These are phyloP conservation scores for Rhizoglyphus robini DNA, from an alignment of 1,140 invertebrate genomes.

Conservation along the genomic window DNA sequence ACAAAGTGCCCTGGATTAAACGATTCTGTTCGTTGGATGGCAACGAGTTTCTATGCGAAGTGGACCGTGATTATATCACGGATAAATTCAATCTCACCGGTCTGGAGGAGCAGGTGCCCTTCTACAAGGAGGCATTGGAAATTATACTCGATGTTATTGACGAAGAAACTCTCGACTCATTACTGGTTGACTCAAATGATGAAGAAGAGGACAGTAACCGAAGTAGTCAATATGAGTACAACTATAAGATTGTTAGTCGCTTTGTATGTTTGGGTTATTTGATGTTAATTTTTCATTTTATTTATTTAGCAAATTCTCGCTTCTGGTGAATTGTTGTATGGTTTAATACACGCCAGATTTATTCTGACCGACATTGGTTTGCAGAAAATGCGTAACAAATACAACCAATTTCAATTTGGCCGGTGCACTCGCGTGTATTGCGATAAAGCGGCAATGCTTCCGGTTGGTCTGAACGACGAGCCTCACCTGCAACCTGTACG, in stretches of 20 bases:
- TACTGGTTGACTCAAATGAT: constrained; percentile 48
- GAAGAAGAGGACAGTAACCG: constrained; percentile 59
- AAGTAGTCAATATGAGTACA: neutral
- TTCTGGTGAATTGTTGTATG: constrained; percentile 94
- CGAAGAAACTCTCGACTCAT: constrained; percentile 17
- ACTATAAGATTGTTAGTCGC: constrained; percentile 6
- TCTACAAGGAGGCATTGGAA: constrained; percentile 96
- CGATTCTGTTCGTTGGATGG: constrained; percentile 98
- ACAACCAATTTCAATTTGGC: constrained; percentile 96
- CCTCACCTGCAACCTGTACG: constrained; percentile 99
- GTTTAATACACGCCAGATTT: constrained; percentile 96
- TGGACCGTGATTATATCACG: constrained; percentile 99
- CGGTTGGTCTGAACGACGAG: constrained; percentile 91
- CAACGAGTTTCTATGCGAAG: constrained; percentile 99
- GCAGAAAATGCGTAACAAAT: constrained; percentile 97
- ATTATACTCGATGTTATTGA: constrained; percentile 98
- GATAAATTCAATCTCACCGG: constrained; percentile 99
- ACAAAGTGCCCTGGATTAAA: constrained; percentile 80
- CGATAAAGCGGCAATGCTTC: constrained; percentile 92
- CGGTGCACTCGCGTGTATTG: constrained; percentile 86
- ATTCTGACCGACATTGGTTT: constrained; percentile 98
- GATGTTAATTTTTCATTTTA: neutral
- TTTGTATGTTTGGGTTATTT: neutral
- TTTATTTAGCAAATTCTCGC: neutral
- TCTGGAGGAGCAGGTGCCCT: constrained; percentile 97